Base-by-base conservation (phyloP, 2,113 vertebrate species). In the Channa argus region DNA sequence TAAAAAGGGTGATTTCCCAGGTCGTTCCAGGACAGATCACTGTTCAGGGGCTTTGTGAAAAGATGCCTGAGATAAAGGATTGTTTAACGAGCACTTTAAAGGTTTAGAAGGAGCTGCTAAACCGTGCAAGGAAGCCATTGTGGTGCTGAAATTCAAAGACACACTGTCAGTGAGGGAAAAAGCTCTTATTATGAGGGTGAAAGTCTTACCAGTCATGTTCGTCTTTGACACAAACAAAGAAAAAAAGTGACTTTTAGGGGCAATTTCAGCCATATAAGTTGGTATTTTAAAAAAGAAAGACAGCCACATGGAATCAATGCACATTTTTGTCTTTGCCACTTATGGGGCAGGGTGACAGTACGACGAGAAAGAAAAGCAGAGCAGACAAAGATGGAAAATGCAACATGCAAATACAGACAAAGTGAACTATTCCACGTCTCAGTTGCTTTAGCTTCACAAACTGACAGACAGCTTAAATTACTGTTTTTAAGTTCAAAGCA, bases 61-160 rank as follows among this genome's bases (percentile, higher is more conserved):
- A 65, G 63, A 70, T 24, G 52, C 13, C 34, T 6, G 13, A 37
- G 12, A 62, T 9, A 53, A 51, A 43, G n/a, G 47, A 6, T 5
- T 2, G 10, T 74, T 86, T 63, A 49, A 50, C 14, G 53, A 43
- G 61, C 13, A 0, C 14, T 71, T 78, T 63, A 43, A 54, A 0
- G 12, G 15, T 37, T 78, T 82, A 71, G 66, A 44, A 34, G 63
- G 13, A 2, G 9, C 34, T 47, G 1, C 61, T 37, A 2, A 14
- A 13, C 14, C 68, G 14, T 44, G 47, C 36, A 38, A n/a, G 14
- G 24, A 9, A 13, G 10, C 12, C 11, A 9, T 10, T 24, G 55
- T 33, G 5, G 10, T 3, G 38, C 6, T 9, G 34, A 8, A 34
- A 68, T 13, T 39, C 33, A 74, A n/a, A 38, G n/a, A 61, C 38